Conservation (phyloP, 35 echinoderm and acorn worm genomes). For the Patiria miniata region DNA sequence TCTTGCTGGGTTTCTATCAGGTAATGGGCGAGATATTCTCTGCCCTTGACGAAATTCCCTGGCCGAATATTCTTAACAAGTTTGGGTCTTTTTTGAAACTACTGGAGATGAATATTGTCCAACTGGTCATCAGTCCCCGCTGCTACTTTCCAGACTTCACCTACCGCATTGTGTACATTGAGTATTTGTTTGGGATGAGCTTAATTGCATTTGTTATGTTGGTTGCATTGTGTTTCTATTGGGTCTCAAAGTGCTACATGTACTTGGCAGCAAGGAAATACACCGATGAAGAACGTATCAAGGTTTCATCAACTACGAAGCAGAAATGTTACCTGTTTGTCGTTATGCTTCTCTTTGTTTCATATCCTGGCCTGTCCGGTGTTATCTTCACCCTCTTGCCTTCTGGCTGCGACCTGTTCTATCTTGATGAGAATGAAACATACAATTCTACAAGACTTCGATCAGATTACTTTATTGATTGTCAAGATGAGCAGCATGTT, state of each 20-base stretch:
- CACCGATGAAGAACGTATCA: no score
- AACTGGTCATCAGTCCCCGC: constrained; percentile 12
- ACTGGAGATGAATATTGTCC: constrained; percentile 19
- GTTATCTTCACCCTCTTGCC: constrained; percentile 37
- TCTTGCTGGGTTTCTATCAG: constrained; percentile 63
- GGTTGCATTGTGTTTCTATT: not conserved
- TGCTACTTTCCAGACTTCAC: constrained; percentile 20
- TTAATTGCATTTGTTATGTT: not conserved
- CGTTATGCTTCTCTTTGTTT: constrained; percentile 41
- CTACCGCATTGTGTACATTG: constrained; percentile 3
- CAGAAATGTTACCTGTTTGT: constrained; percentile 24
- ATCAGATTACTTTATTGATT: constrained; percentile 37
- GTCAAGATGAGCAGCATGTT: not conserved
- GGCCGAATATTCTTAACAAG: not conserved
- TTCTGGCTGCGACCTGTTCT: constrained; percentile 24
- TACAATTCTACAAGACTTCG: constrained; percentile 11
- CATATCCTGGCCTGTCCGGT: constrained; percentile 32
- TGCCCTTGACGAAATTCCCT: constrained; percentile 26
- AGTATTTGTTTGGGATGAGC: constrained; percentile 7
- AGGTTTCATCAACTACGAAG: not conserved
- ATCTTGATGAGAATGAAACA: not conserved
- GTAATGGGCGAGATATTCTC: constrained; percentile 44
- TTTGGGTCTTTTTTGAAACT: constrained; percentile 24
- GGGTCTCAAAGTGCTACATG: no score
- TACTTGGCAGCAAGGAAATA: no score